Evolutionary conservation across 1,140 invertebrate genomes (phyloP).

Genomic region (Lasaia peninsularis): DNA sequence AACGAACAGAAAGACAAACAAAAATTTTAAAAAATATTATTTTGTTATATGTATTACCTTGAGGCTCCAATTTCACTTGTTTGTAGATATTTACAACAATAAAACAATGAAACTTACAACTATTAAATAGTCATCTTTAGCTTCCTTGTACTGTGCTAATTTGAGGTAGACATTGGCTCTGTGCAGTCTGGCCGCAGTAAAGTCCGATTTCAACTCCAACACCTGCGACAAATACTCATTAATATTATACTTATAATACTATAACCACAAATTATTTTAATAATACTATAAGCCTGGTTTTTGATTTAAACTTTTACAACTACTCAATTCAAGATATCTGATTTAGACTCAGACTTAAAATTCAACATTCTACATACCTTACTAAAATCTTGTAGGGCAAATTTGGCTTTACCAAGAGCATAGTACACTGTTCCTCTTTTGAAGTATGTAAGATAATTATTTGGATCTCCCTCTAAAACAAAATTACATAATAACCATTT

Average conservation of each 20-base stretch:
- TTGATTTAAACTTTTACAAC: too few species aligned
- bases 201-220: slow-evolving; percentile 95
- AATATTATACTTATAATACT: too few species aligned
- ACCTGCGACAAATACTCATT: slow-evolving; percentile 75
- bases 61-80: background rate
- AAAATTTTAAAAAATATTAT: too few species aligned
- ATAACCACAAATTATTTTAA: too few species aligned
- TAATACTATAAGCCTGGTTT: too few species aligned
- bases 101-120: slow-evolving; percentile 83
- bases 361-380: slow-evolving; percentile 39
- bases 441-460: slow-evolving; percentile 96
- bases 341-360: too few species aligned
- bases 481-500: too few species aligned
- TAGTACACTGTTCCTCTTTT: slow-evolving; percentile 97
- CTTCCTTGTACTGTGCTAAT: slow-evolving; percentile 89
- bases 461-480: slow-evolving; percentile 92
- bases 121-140: slow-evolving; percentile 88
- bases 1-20: too few species aligned
- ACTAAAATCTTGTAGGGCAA: slow-evolving; percentile 95
- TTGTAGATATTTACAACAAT: background rate
- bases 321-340: too few species aligned
- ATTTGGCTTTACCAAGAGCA: slow-evolving; percentile 96
- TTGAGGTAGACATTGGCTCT: slow-evolving; percentile 93
- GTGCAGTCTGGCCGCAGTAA: slow-evolving; percentile 92
- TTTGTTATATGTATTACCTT: too few species aligned